Conservation (phyloP, 2,113 vertebrate genomes). For the Sylvia atricapilla region DNA sequence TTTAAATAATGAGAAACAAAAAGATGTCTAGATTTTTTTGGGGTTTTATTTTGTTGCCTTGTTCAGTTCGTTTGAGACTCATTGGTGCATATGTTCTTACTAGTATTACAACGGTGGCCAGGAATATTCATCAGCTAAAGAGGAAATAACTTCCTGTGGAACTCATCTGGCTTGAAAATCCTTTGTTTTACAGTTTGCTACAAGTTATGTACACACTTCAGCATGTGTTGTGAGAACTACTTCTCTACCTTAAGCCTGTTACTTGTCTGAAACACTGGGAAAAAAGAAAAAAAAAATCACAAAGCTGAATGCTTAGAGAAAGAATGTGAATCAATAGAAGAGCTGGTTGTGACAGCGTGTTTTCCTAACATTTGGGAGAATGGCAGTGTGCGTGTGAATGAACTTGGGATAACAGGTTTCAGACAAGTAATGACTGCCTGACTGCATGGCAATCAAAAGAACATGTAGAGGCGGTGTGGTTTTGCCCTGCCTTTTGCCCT, state of each 20-base stretch:
- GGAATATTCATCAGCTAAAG: neutral
- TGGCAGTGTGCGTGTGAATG: neutral
- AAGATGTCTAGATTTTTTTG: neutral
- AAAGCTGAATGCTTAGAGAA: slow-evolving; percentile 31
- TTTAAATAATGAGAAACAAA: neutral
- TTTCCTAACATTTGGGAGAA: neutral
- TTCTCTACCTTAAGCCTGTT: neutral
- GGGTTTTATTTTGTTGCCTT: neutral
- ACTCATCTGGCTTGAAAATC: neutral
- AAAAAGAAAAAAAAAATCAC: neutral
- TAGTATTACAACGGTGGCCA: neutral
- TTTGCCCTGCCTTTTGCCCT: neutral
- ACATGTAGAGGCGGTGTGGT: neutral
- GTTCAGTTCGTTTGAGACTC: neutral
- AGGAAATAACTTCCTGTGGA: neutral
- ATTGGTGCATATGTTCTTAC: neutral
- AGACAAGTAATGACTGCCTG: neutral
- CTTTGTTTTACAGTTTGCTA: neutral
- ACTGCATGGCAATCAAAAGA: neutral
- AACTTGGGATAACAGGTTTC: neutral
- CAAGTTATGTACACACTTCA: neutral
- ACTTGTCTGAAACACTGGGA: neutral
- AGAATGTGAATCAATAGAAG: slow-evolving; percentile 24
- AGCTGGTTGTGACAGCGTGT: neutral
- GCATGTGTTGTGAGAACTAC: neutral